Conservation (phyloP, 2,888 invertebrate species). For the Drosophila nr. perissopoda region DNA sequence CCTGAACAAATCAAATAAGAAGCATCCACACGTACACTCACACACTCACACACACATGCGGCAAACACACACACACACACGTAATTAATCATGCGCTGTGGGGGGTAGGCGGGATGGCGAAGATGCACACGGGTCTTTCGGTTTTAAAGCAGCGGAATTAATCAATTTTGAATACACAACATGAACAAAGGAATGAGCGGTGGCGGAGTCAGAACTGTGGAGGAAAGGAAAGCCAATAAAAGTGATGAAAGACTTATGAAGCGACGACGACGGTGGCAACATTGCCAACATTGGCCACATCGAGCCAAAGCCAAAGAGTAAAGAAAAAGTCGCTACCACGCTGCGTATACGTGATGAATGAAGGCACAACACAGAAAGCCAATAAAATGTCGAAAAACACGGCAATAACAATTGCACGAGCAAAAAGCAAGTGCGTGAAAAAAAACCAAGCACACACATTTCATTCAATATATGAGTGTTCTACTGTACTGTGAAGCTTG, state of each 20-base stretch:
- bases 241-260: conserved; percentile 75
- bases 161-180: conserved; percentile 70
- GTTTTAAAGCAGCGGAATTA: conserved; percentile 68
- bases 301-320: conserved; percentile 20
- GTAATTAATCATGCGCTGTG: conserved; percentile 66
- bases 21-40: not conserved
- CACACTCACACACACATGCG: not conserved
- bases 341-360: conserved; percentile 69
- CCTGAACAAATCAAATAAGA: not conserved
- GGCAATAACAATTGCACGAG: conserved; percentile 55
- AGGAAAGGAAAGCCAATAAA: conserved; percentile 62
- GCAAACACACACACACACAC: conserved; percentile 23
- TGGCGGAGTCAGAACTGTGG: not conserved
- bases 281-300: conserved; percentile 36
- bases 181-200: not conserved
- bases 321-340: conserved; percentile 25
- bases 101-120: not conserved
- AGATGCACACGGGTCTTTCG: conserved; percentile 52
- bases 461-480: conserved; percentile 11
- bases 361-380: conserved; percentile 49
- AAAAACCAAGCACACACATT: conserved; percentile 28
- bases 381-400: conserved; percentile 63
- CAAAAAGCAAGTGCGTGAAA: conserved; percentile 40
- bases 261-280: conserved; percentile 37
- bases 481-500: not conserved